Evolutionary conservation across 2,113 vertebrate species (phyloP).

Genomic region (Nyctibius bracteatus): DNA sequence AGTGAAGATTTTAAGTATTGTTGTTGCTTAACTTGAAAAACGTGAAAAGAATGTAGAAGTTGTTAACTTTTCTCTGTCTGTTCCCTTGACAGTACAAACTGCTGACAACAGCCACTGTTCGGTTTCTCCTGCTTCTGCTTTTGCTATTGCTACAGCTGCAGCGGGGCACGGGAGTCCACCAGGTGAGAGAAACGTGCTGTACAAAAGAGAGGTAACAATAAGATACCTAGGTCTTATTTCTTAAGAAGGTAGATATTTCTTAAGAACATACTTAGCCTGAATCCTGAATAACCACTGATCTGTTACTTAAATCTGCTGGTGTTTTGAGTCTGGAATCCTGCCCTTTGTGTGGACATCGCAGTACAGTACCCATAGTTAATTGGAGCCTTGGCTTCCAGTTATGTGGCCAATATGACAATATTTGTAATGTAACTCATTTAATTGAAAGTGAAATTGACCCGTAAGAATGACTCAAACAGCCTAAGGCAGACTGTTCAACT

Average conservation of each 20-base stretch:
- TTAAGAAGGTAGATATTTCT: not conserved
- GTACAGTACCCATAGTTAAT: not conserved
- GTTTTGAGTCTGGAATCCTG: not conserved
- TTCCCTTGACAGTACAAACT: constrained; percentile 79
- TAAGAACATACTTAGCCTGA: not conserved
- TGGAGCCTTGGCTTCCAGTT: not conserved
- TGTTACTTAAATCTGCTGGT: not conserved
- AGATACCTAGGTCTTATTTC: not conserved
- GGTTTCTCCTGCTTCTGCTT: constrained; percentile 94
- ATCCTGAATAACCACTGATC: not conserved
- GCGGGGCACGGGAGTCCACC: constrained; percentile 92
- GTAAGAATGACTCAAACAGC: not conserved
- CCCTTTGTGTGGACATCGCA: not conserved
- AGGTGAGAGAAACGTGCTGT: constrained; percentile 70
- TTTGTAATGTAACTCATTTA: not conserved
- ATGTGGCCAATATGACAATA: not conserved
- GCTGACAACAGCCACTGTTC: constrained; percentile 88
- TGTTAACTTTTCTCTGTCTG: not conserved
- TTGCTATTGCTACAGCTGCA: constrained; percentile 96
- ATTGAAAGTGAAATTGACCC: not conserved
- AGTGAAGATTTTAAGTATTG: not conserved
- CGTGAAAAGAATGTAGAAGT: not conserved
- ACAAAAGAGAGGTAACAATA: not conserved
- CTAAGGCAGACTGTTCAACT: not conserved
- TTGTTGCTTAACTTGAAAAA: not conserved